These are phyloP conservation scores for Scolopax bukidnonensis DNA, from an alignment of 2,797 vertebrate species.

Conservation along the genomic window DNA sequence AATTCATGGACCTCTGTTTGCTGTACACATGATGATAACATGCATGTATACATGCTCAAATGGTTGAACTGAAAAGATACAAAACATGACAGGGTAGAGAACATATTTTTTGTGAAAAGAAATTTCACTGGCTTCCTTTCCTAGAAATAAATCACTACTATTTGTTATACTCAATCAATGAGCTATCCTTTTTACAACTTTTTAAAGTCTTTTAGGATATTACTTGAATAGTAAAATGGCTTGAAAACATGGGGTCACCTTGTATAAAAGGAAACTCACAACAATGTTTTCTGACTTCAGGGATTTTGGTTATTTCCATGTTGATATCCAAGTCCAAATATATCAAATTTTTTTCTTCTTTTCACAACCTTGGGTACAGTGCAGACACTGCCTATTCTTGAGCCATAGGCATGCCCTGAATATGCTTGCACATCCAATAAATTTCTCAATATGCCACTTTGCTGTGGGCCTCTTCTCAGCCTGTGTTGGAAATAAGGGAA, in stretches of 20 bases:
- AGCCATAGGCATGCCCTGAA: neutral
- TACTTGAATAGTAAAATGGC: neutral
- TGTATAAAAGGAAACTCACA: neutral
- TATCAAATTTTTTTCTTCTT: neutral
- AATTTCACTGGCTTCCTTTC: neutral
- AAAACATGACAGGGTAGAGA: neutral
- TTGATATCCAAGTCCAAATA: neutral
- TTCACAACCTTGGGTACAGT: neutral
- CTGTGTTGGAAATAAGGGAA: neutral
- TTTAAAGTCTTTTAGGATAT: neutral
- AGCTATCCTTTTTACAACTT: neutral
- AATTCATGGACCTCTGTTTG: neutral
- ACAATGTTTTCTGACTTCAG: neutral
- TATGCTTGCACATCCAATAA: neutral
- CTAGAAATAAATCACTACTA: neutral
- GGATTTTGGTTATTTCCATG: neutral
- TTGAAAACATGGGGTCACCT: neutral
- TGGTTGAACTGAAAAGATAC: neutral
- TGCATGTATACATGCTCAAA: neutral
- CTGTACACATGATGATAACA: neutral
- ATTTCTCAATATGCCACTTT: neutral
- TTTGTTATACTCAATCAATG: neutral
- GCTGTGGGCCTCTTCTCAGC: neutral
- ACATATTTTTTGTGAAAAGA: neutral
- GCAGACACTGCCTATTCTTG: neutral